Percentiles rank a stretch among this genome's conserved stretches.
These are phyloP conservation scores for Polyommatus iphigenia DNA, from an alignment of 2,888 invertebrate species.

Conservation along the genomic window DNA sequence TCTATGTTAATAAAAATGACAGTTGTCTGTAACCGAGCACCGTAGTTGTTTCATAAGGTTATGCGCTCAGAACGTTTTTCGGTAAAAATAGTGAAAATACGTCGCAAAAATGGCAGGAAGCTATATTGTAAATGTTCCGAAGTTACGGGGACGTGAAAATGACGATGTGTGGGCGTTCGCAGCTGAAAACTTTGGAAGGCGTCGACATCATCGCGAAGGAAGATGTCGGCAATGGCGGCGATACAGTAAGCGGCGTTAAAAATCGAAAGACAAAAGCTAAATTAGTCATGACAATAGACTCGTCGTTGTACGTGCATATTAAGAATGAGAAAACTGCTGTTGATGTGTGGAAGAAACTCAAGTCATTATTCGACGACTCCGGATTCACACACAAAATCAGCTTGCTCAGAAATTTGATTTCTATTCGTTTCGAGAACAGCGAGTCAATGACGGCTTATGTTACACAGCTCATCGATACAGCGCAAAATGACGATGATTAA, in stretches of 20 bases:
- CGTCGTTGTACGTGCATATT: constrained; percentile 36
- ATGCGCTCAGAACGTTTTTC: too few relatives aligned
- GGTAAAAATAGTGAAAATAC: too few relatives aligned
- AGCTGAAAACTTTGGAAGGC: constrained; percentile 7
- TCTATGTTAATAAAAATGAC: too few relatives aligned
- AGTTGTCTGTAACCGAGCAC: too few relatives aligned
- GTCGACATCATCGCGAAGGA: constrained; percentile 2
- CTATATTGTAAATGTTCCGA: background rate
- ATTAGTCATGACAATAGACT: constrained; percentile 22
- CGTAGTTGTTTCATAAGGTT: too few relatives aligned
- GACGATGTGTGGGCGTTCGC: constrained; percentile 6
- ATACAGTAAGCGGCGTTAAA: too few relatives aligned
- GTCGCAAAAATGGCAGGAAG: too few relatives aligned
- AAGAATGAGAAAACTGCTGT: constrained; percentile 34
- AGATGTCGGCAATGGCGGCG: background rate
- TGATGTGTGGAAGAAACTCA: constrained; percentile 33
- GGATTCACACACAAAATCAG: constrained; percentile 34
- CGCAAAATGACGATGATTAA: constrained; percentile 28
- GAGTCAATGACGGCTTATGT: constrained; percentile 33
- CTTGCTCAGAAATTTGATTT: constrained; percentile 33
- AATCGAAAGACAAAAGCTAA: constrained; percentile 15
- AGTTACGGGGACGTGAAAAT: background rate
- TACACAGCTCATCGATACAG: constrained; percentile 34
- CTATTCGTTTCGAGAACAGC: constrained; percentile 31
- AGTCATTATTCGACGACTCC: constrained; percentile 35